Conservation (phyloP, 2,113 vertebrate genomes). For the Anolis sagrei region DNA sequence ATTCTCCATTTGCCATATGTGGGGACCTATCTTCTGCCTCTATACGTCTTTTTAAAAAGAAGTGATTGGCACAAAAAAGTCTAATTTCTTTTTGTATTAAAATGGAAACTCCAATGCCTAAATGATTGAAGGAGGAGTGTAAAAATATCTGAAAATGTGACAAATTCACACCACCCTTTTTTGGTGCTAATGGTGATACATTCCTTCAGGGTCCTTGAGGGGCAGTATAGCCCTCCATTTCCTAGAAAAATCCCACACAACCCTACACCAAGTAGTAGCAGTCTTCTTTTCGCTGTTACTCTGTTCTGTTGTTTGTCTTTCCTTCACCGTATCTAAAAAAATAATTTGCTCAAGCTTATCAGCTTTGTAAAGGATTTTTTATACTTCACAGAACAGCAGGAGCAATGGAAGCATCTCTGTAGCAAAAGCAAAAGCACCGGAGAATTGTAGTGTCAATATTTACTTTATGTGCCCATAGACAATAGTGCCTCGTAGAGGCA, state of each 20-base stretch:
- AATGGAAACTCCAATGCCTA: too few species aligned
- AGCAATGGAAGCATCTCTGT: background rate
- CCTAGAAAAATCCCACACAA: too few species aligned
- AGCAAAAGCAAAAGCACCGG: background rate
- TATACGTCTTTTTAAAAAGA: background rate
- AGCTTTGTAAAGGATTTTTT: background rate
- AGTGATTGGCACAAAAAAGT: background rate
- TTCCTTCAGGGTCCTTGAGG: too few species aligned
- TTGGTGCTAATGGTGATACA: too few species aligned
- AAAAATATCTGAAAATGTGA: too few species aligned
- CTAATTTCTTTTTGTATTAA: background rate
- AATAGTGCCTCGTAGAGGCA: background rate
- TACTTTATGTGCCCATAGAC: background rate
- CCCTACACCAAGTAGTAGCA: too few species aligned
- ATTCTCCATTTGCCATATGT: too few species aligned
- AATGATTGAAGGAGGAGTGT: too few species aligned
- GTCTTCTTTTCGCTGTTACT: background rate
- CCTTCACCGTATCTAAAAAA: background rate
- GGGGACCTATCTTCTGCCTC: too few species aligned
- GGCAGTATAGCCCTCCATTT: too few species aligned
- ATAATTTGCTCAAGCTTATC: background rate
- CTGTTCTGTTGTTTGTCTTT: background rate
- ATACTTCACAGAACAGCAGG: background rate
- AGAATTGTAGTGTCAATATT: background rate
- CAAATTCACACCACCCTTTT: too few species aligned